These are phyloP conservation scores for Halcyon smyrnensis DNA, from an alignment of 2,797 vertebrate species.

Conservation along the genomic window DNA sequence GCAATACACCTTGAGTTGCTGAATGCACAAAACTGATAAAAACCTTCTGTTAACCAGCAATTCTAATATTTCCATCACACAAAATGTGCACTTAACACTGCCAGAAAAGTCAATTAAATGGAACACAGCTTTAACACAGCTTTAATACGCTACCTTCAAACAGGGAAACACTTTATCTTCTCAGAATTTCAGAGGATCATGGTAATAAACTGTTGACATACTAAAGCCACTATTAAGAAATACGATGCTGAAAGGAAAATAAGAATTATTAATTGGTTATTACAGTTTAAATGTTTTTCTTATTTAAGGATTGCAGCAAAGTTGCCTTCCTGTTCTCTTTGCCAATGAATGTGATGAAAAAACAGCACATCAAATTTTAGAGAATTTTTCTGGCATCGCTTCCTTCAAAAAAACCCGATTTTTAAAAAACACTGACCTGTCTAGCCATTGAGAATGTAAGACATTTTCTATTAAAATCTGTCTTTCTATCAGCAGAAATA, in stretches of 20 bases:
- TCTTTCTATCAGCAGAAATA: constrained; percentile 31
- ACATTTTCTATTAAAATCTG: neutral
- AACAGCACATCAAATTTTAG: neutral
- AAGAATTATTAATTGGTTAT: constrained; percentile 15
- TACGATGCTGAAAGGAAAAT: neutral
- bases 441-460: neutral
- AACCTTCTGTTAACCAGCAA: neutral
- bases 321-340: neutral
- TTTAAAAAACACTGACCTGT: neutral
- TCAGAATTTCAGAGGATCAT: neutral
- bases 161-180: neutral
- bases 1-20: constrained; percentile 16
- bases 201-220: constrained; percentile 20
- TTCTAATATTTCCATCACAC: neutral
- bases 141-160: constrained; percentile 8
- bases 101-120: constrained; percentile 21
- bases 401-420: neutral
- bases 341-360: neutral
- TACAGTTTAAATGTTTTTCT: constrained; percentile 17
- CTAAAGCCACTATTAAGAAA: constrained; percentile 1
- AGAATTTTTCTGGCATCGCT: neutral
- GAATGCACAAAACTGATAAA: neutral
- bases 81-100: neutral
- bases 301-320: neutral
- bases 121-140: neutral